phyloP scores from a whole-genome alignment of 2,113 vertebrate species.

The Pionites leucogaster region DNA sequence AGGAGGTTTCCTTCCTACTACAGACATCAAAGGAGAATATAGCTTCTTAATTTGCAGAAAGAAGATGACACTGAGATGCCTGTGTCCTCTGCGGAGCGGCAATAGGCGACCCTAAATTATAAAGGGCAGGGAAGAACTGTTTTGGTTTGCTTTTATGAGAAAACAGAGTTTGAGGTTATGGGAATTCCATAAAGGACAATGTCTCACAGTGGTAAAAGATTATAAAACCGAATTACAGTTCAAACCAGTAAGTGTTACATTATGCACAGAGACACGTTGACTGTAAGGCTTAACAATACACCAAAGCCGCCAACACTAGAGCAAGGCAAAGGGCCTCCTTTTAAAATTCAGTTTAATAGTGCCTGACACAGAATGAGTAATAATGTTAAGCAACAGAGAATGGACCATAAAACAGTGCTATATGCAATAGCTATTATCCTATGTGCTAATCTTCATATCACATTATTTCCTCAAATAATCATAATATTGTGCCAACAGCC shows the following conservation, averaged over 20 bases:
- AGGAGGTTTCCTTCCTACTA: not conserved
- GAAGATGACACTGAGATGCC: not conserved
- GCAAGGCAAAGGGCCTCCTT: constrained; percentile 44
- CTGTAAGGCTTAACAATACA: constrained; percentile 55
- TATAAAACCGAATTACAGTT: constrained; percentile 68
- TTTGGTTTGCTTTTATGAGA: constrained; percentile 33
- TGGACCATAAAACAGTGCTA: constrained; percentile 53
- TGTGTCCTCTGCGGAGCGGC: not conserved
- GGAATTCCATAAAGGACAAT: constrained; percentile 64
- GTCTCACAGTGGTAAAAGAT: constrained; percentile 67
- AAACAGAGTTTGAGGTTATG: constrained; percentile 58
- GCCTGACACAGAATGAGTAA: constrained; percentile 57
- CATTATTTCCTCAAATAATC: constrained; percentile 67
- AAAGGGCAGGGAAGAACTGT: constrained; percentile 15
- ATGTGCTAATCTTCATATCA: constrained; percentile 59
- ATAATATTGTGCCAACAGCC: constrained; percentile 60
- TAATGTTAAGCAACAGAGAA: constrained; percentile 58
- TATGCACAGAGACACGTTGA: constrained; percentile 45
- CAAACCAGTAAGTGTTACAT: constrained; percentile 47
- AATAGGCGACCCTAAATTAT: constrained; percentile 16
- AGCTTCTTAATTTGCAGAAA: constrained; percentile 14
- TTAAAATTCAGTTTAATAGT: constrained; percentile 57
- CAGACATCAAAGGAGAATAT: not conserved
- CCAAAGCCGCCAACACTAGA: constrained; percentile 14
- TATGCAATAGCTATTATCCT: constrained; percentile 61